phyloP scores from a whole-genome alignment of 2,888 invertebrate species.

The Hydrotaea diabolus region DNA sequence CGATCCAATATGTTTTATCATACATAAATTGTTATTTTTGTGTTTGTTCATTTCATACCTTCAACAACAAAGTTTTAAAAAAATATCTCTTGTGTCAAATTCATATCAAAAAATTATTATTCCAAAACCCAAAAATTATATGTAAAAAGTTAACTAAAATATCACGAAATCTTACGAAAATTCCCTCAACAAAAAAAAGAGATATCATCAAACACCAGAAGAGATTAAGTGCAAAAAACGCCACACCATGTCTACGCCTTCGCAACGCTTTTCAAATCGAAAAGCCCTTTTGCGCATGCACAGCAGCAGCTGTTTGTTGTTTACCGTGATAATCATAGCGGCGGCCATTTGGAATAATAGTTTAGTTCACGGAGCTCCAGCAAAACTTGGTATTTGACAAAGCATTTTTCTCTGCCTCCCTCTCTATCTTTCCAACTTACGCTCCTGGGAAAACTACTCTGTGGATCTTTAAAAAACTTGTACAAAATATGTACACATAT shows the following conservation, averaged over 20 bases:
- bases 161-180: constrained; percentile 66
- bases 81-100: too few relatives aligned
- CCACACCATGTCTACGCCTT: constrained; percentile 32
- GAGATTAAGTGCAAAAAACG: constrained; percentile 31
- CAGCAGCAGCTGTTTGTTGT: constrained; percentile 35
- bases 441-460: background rate
- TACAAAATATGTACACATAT: background rate
- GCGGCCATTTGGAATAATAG: constrained; percentile 60
- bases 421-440: background rate
- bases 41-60: constrained; percentile 22
- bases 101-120: too few relatives aligned
- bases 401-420: background rate
- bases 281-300: constrained; percentile 49
- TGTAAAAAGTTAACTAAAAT: constrained; percentile 50
- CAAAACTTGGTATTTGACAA: constrained; percentile 69
- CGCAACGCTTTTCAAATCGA: constrained; percentile 34
- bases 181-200: background rate
- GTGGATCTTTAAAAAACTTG: constrained; percentile 11
- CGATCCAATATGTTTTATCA: constrained; percentile 23
- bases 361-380: constrained; percentile 68
- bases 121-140: constrained; percentile 36
- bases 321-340: constrained; percentile 34
- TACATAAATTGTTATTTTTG: constrained; percentile 31
- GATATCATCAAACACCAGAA: background rate
- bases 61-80: constrained; percentile 27